phyloP scores from a whole-genome alignment of 2,888 invertebrate genomes.

The Taphrorychus bicolor region DNA sequence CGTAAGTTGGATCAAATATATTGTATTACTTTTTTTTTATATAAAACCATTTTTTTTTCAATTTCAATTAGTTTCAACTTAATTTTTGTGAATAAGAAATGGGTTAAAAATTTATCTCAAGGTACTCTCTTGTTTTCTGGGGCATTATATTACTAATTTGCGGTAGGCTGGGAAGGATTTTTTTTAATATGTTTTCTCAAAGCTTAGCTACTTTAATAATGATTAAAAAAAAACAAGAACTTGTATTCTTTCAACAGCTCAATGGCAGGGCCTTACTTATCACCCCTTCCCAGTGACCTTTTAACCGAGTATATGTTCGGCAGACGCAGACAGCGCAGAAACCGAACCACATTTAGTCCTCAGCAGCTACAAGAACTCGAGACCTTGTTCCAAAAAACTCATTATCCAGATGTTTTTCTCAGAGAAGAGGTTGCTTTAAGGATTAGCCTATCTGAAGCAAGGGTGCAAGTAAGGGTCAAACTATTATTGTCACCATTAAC shows the following conservation, averaged over 20 bases:
- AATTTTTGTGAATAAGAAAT: too few species aligned
- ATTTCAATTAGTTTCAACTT: too few species aligned
- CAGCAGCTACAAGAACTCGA: slow-evolving; percentile 92
- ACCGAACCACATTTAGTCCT: slow-evolving; percentile 92
- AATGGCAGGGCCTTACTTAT: slow-evolving; percentile 88
- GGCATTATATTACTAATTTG: too few species aligned
- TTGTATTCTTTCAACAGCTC: neutral
- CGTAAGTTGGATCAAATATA: neutral
- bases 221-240: neutral
- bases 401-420: slow-evolving; percentile 89
- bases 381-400: slow-evolving; percentile 91
- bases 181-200: too few species aligned
- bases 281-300: slow-evolving; percentile 86
- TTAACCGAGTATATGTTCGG: slow-evolving; percentile 94
- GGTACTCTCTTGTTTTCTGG: too few species aligned
- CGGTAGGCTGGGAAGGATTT: too few species aligned
- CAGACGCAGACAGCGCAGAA: slow-evolving; percentile 84
- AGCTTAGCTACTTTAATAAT: neutral
- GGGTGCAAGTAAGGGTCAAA: slow-evolving; percentile 89
- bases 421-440: slow-evolving; percentile 91
- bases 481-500: too few species aligned
- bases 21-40: too few species aligned
- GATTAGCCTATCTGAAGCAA: slow-evolving; percentile 90
- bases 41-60: too few species aligned
- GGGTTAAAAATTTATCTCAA: too few species aligned